A percentile compares a stretch with the other conserved stretches of the same genome.
These are phyloP conservation scores for Diplodus puntazzo DNA, from an alignment of 2,797 vertebrate species.

Conservation along the genomic window DNA sequence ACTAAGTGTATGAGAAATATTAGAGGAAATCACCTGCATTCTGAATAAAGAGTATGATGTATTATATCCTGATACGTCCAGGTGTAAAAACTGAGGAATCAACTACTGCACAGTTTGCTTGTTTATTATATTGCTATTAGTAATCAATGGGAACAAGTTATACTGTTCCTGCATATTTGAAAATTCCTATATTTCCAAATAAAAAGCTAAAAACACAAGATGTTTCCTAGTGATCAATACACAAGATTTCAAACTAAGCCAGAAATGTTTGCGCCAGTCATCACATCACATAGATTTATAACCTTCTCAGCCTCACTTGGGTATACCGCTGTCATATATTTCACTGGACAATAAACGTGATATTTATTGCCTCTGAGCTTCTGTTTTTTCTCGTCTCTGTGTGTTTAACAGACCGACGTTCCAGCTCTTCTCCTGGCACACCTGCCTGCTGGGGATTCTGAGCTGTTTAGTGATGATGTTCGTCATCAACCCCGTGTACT, in stretches of 20 bases:
- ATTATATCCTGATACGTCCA: too few relatives aligned
- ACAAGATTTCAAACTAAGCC: neutral
- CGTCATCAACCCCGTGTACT: slow-evolving; percentile 92
- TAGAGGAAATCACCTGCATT: too few relatives aligned
- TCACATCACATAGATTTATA: neutral
- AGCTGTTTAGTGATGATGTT: slow-evolving; percentile 97
- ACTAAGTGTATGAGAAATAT: too few relatives aligned
- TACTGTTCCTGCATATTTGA: too few relatives aligned
- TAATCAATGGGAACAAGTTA: too few relatives aligned
- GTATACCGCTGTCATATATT: neutral
- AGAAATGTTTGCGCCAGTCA: neutral
- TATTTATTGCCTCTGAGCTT: slow-evolving; percentile 6
- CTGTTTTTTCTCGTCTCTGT: slow-evolving; percentile 20
- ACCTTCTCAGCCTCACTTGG: neutral
- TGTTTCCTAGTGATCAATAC: neutral
- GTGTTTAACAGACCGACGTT: slow-evolving; percentile 88
- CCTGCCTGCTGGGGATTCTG: slow-evolving; percentile 91
- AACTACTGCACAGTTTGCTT: too few relatives aligned
- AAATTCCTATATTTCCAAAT: too few relatives aligned
- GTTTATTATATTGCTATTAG: too few relatives aligned
- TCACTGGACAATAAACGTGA: neutral
- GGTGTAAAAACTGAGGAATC: too few relatives aligned
- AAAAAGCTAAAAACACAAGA: neutral
- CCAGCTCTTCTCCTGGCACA: slow-evolving; percentile 94
- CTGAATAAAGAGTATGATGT: too few relatives aligned